Evolutionary conservation across 2,888 invertebrate species (phyloP).

Genomic region (Pemphredon lugubris): DNA sequence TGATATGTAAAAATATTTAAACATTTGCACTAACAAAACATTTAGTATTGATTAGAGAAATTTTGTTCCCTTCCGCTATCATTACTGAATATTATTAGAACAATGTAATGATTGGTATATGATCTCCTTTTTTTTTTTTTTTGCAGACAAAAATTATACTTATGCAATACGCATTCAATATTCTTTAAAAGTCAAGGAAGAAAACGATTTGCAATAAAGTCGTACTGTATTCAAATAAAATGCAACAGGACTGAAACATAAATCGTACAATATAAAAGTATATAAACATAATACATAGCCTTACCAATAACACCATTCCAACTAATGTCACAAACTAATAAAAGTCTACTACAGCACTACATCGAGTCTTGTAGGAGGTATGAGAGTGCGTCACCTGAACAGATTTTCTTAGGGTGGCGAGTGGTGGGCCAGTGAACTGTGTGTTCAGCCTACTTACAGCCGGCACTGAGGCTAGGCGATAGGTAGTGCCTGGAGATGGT

Average conservation of each 20-base stretch:
- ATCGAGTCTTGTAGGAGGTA: constrained; percentile 79
- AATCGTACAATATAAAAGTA: constrained; percentile 30
- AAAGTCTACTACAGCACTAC: constrained; percentile 77
- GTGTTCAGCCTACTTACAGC: constrained; percentile 89
- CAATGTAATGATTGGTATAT: too few relatives aligned
- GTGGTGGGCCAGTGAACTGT: constrained; percentile 84
- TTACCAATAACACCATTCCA: constrained; percentile 71
- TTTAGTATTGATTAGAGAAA: neutral
- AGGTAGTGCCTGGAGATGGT: constrained; percentile 83
- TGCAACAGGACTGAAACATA: neutral
- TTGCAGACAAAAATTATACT: constrained; percentile 8
- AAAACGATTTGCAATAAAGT: too few relatives aligned
- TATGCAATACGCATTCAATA: constrained; percentile 14
- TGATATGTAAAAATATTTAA: constrained; percentile 31
- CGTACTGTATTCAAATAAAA: constrained; percentile 1
- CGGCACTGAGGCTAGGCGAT: constrained; percentile 93
- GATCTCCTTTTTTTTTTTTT: constrained; percentile 6
- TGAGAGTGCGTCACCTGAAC: constrained; percentile 80
- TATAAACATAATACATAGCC: constrained; percentile 55
- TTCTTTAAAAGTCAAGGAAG: constrained; percentile 26
- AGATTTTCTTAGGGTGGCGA: constrained; percentile 84
- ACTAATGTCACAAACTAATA: constrained; percentile 66
- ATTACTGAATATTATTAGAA: neutral
- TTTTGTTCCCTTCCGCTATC: neutral
- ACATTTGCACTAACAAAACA: constrained; percentile 16